A percentile compares a stretch with the other conserved stretches of the same genome.
Evolutionary conservation across 2,888 invertebrate genomes (phyloP).

Genomic region (Cistogaster globosa): DNA sequence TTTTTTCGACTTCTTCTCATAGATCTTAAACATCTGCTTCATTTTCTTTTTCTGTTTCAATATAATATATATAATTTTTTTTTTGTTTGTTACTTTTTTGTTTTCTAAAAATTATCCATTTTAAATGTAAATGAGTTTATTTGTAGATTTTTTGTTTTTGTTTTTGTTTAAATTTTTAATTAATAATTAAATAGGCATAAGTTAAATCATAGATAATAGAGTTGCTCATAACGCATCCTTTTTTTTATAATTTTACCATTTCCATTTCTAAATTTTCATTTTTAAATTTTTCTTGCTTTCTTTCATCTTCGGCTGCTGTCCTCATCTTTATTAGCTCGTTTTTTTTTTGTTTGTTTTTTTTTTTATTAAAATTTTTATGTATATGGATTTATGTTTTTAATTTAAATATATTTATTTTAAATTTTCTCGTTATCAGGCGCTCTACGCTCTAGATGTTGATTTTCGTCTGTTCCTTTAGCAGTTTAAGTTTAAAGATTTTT

Average conservation of each 20-base stretch:
- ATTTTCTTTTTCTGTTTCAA: slow-evolving; percentile 32
- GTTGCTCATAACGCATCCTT: slow-evolving; percentile 57
- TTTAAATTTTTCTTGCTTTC: slow-evolving; percentile 22
- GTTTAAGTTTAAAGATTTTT: slow-evolving; percentile 66
- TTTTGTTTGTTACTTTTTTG: slow-evolving; percentile 42
- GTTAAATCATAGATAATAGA: slow-evolving; percentile 69
- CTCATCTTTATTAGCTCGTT: slow-evolving; percentile 55
- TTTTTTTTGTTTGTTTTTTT: slow-evolving; percentile 60
- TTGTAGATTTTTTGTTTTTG: slow-evolving; percentile 59
- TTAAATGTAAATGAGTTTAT: slow-evolving; percentile 71
- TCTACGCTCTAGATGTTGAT: slow-evolving; percentile 71
- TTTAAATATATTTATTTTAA: slow-evolving; percentile 60
- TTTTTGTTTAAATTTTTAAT: slow-evolving; percentile 63
- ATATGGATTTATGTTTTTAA: slow-evolving; percentile 69
- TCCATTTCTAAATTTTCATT: slow-evolving; percentile 33
- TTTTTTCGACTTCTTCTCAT: slow-evolving; percentile 52
- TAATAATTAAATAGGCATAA: slow-evolving; percentile 72
- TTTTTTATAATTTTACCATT: slow-evolving; percentile 42
- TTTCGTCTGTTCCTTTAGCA: slow-evolving; percentile 56
- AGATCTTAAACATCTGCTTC: slow-evolving; percentile 32
- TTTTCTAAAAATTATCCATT: slow-evolving; percentile 69
- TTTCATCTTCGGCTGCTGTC: slow-evolving; percentile 18
- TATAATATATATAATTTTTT: slow-evolving; percentile 49
- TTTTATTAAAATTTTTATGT: slow-evolving; percentile 60
- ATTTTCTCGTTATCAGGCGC: slow-evolving; percentile 74